Base-by-base conservation (phyloP, 2,113 vertebrate genomes). In the Pseudonaja textilis region DNA sequence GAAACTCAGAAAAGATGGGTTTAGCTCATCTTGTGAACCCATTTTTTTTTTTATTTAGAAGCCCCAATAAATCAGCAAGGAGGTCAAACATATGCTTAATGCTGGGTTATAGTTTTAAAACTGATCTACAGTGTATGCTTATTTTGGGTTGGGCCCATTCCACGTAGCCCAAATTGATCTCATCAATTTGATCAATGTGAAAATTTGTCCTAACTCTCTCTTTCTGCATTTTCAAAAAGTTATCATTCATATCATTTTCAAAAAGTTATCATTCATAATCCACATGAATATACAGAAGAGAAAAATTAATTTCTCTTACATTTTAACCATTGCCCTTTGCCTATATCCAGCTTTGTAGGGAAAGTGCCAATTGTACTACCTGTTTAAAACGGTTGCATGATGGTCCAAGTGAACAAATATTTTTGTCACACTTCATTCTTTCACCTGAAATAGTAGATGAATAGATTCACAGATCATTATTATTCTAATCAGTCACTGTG, bases 61-160 rank as follows among this genome's bases (percentile, higher is more conserved):
- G 0, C 26, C 39, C 89, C 20, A 91, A 52, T 55, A 54, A 93
- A 94, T 92, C 45, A 93, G 11, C 45, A 61, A 91, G 87, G 0
- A 39, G 29, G 14, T 93, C 89, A 93, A 91, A 93, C 29, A 81
- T 90, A 91, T 88, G 57, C 1, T 91, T 52, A 93, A 69, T 0
- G 89, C 88, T 64, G 57, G 23, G 42, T 34, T 2, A 45, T 88
- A 69, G 81, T 95, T 95, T 93, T n/a, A 2, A 93, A 96, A 85
- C 0, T 87, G 2, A 91, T 12, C 12, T 93, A 57, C 56, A 57
- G 22, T 57, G 93, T 95, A 92, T 85, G 52, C 5, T 18, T 14
- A 92, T 5, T 92, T 69, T 94, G 90, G 86, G 91, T 90, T 89
- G 85, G 29, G 2, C 1, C 0, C 0, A 87, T 52, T 89, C 93